phyloP scores from a whole-genome alignment of 2,113 vertebrate genomes.

The Tragelaphus buxtoni region DNA sequence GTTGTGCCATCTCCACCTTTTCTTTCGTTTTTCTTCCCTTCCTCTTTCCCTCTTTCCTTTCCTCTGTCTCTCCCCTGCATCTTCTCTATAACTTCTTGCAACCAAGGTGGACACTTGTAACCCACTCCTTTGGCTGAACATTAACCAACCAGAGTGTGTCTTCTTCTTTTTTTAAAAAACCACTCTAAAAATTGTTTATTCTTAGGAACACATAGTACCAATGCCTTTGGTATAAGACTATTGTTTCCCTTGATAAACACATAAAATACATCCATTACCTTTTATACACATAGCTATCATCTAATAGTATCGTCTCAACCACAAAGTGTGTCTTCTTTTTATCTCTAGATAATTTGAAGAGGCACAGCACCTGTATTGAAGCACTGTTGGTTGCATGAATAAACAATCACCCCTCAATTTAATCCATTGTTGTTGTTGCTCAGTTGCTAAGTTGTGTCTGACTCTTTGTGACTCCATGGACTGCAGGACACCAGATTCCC shows the following conservation, averaged over 20 bases:
- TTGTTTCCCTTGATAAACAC: not conserved
- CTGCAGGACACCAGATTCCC: not conserved
- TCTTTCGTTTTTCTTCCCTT: not conserved
- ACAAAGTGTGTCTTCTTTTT: not conserved
- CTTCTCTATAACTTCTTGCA: not conserved
- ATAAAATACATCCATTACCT: not conserved
- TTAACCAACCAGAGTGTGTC: not conserved
- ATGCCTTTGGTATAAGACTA: slow-evolving; percentile 28
- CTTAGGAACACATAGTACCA: not conserved
- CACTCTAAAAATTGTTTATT: not conserved
- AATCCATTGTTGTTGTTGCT: not conserved
- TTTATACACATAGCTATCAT: not conserved
- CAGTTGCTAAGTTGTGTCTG: not conserved
- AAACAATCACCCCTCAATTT: not conserved
- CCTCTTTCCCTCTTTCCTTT: not conserved
- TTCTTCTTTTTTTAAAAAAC: not conserved
- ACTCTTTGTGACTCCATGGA: not conserved
- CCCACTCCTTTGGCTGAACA: not conserved
- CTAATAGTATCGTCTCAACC: not conserved
- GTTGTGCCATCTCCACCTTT: not conserved
- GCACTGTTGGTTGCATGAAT: not conserved
- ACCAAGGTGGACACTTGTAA: not conserved
- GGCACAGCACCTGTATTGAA: not conserved
- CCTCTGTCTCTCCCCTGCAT: not conserved
- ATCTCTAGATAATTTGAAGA: not conserved